A percentile compares a stretch with the other conserved stretches of the same genome.
Evolutionary conservation across 23 tunicate species (phyloP).

Genomic region (Styela plicata): DNA sequence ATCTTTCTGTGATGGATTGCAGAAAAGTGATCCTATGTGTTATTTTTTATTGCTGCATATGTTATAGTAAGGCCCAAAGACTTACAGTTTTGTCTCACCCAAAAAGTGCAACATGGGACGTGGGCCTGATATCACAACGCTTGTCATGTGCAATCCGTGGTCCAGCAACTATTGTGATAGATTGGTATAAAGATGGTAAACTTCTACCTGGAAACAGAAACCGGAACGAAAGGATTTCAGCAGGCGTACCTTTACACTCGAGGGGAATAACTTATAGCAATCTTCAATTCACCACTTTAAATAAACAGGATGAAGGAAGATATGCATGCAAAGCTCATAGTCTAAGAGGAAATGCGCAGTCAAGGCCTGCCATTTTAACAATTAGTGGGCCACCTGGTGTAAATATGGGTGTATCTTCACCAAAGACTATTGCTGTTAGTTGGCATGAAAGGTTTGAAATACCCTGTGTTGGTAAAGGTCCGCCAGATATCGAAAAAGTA

Average conservation of each 20-base stretch:
- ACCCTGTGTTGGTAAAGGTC: constrained; percentile 26
- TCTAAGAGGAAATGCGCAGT: background rate
- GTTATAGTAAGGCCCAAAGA: background rate
- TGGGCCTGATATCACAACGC: background rate
- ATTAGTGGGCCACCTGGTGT: constrained; percentile 32
- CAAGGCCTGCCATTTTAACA: constrained; percentile 10
- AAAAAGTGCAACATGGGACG: background rate
- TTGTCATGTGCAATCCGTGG: background rate
- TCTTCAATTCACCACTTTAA: background rate
- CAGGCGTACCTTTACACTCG: background rate
- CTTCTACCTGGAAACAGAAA: background rate
- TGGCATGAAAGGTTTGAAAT: constrained; percentile 22
- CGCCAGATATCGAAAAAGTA: constrained; percentile 8
- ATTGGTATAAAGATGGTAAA: constrained; percentile 4
- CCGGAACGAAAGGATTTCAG: background rate
- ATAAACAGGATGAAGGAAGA: background rate
- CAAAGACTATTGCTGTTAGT: background rate
- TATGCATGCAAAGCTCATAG: constrained; percentile 14
- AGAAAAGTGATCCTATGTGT: too few species aligned
- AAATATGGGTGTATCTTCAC: background rate
- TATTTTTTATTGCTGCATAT: background rate
- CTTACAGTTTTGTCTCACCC: background rate
- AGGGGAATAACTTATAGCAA: background rate
- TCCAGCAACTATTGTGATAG: background rate
- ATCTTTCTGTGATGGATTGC: too few species aligned